Evolutionary conservation across 2,888 invertebrate species (phyloP), one percentile per base, ranked within the genome.

Genomic region (Scaptomyza flava): DNA sequence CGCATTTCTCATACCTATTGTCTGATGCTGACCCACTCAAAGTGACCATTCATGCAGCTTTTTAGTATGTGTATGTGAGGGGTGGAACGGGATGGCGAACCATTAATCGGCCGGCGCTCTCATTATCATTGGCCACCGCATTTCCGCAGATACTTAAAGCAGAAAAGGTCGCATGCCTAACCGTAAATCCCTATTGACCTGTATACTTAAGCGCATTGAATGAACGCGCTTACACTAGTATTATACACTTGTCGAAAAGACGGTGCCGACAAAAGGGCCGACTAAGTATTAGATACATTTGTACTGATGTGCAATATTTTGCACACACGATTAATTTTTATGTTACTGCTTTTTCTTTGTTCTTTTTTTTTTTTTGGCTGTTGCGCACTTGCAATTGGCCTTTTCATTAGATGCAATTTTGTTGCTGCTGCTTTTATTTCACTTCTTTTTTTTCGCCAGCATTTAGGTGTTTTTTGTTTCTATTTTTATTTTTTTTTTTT

Each of bases 171-270:
- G 45, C 70, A 67, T 63, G 76, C 50, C 82, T 81, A 79, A 85
- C 81, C 72, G 85, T 81, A 79, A 81, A 73, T 87, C 86, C 77
- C 74, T 77, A 85, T 82, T 86, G 88, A 70, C 83, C 86, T 47
- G 71, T 45, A 81, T 79, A 41, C 41, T 72, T 58, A 67, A 66
- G 64, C 65, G 60, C 59, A 79, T 53, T 68, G 51, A 61, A 69
- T 34, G 68, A 27, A 41, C 47, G 43, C 36, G 57, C 58, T 66
- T 57, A 41, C n/a, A 48, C 48, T 23, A 48, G n/a, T 31, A 48
- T 20, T 30, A n/a, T 41, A 17, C 33, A 30, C 30, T 34, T 30
- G 41, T 23, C 38, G 27, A 53, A 41, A 41, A 41, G 17, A 14
- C 14, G 4, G n/a, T 56, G 61, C 52, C 50, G 27, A 53, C 52